Percentiles rank a stretch among this genome's conserved stretches.
phyloP scores from a whole-genome alignment of 1,140 invertebrate species.

The Daktulosphaira vitifoliae region DNA sequence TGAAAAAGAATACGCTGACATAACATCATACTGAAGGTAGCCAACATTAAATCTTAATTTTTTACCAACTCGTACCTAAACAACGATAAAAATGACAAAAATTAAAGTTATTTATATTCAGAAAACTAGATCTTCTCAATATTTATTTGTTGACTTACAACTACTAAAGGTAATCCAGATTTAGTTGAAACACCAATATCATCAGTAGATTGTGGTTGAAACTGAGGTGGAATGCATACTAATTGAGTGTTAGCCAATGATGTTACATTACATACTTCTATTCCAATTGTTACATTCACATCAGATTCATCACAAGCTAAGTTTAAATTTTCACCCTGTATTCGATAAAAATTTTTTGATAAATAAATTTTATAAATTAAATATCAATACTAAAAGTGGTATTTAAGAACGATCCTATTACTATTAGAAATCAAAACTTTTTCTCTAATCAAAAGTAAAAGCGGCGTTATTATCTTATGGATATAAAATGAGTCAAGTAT shows the following conservation, averaged over 20 bases:
- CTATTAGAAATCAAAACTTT: too few relatives aligned
- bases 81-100: too few relatives aligned
- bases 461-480: too few relatives aligned
- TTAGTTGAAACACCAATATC: constrained; percentile 69
- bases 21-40: constrained; percentile 79
- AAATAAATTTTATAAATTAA: not conserved
- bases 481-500: too few relatives aligned
- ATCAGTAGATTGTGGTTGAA: constrained; percentile 76
- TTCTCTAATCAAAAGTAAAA: too few relatives aligned
- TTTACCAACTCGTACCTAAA: constrained; percentile 59
- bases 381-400: too few relatives aligned
- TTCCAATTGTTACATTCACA: constrained; percentile 87
- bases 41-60: constrained; percentile 79
- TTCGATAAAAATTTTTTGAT: constrained; percentile 27
- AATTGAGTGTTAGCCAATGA: constrained; percentile 79
- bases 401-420: too few relatives aligned
- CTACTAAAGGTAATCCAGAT: constrained; percentile 73
- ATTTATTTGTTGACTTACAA: constrained; percentile 57
- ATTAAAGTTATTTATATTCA: not conserved
- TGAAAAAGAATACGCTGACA: constrained; percentile 72
- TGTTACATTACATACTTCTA: constrained; percentile 80
- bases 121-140: too few relatives aligned
- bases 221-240: constrained; percentile 78
- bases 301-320: constrained; percentile 85
- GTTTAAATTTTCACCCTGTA: constrained; percentile 75